phyloP scores from a whole-genome alignment of 2,797 vertebrate genomes.

The Sphaeramia orbicularis region DNA sequence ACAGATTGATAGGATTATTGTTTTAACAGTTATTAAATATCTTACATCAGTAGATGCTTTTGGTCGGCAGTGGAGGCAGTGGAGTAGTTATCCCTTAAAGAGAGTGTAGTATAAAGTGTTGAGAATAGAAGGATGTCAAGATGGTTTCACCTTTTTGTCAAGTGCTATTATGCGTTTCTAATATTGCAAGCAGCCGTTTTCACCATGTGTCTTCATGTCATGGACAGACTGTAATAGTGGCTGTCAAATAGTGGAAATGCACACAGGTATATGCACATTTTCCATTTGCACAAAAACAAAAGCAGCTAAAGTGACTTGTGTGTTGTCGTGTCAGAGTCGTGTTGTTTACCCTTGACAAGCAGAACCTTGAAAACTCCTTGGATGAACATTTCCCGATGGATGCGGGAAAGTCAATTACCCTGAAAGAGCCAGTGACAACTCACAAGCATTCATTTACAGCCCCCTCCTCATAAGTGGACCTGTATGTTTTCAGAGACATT shows the following conservation, averaged over 20 bases:
- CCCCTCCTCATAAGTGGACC: conserved; percentile 25
- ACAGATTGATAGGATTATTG: no score
- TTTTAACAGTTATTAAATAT: no score
- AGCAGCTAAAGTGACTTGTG: not conserved
- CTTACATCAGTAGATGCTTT: no score
- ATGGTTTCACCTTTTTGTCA: no score
- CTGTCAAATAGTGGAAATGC: not conserved
- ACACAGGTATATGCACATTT: not conserved
- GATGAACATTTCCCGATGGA: conserved; percentile 27
- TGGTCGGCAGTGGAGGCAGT: no score
- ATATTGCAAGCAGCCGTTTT: no score
- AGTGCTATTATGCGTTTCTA: no score
- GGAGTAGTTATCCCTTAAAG: no score
- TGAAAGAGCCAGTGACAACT: conserved; percentile 30
- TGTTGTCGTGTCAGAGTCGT: conserved; percentile 12
- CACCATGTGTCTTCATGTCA: conserved; percentile 3
- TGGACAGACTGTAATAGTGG: not conserved
- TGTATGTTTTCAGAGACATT: not conserved
- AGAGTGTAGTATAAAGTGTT: no score
- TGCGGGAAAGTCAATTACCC: conserved; percentile 38
- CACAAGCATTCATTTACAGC: conserved; percentile 30
- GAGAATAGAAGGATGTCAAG: no score
- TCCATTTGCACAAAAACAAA: not conserved
- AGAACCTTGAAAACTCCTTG: conserved; percentile 63
- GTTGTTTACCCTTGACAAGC: conserved; percentile 46